Percentiles rank a stretch among this genome's conserved stretches.
Evolutionary conservation across 2,113 vertebrate genomes (phyloP).

Genomic region (Leuciscus idus): DNA sequence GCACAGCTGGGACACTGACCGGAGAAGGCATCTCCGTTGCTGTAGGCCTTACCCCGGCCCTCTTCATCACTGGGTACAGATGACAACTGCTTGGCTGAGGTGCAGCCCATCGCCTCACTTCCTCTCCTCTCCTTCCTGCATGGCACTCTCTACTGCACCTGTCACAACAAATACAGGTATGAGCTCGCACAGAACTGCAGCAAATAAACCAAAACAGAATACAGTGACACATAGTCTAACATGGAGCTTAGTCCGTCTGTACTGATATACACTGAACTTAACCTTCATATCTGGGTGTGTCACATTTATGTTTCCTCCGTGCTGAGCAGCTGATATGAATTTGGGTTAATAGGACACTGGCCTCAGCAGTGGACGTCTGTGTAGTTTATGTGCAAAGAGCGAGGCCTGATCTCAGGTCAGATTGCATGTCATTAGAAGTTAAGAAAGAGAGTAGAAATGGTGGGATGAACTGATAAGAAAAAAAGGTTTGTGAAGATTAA

Average conservation of each 20-base stretch:
- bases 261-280: not conserved
- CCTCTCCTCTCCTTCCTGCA: slow-evolving; percentile 82
- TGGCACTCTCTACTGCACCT: slow-evolving; percentile 65
- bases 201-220: not conserved
- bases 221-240: not conserved
- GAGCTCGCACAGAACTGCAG: not conserved
- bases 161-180: not conserved
- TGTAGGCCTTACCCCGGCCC: slow-evolving; percentile 86
- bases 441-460: not conserved
- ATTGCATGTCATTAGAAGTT: not conserved
- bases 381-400: not conserved
- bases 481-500: not conserved
- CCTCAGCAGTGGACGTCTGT: not conserved
- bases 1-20: slow-evolving; percentile 72
- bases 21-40: slow-evolving; percentile 88
- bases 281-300: slow-evolving; percentile 28
- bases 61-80: slow-evolving; percentile 91
- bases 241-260: not conserved
- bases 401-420: not conserved
- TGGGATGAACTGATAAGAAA: not conserved
- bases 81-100: slow-evolving; percentile 91
- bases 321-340: slow-evolving; percentile 36
- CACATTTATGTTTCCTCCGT: slow-evolving; percentile 5
- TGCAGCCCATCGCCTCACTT: slow-evolving; percentile 92
- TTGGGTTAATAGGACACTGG: not conserved